Conservation (phyloP, 1,140 invertebrate genomes). For the Procambarus clarkii region DNA sequence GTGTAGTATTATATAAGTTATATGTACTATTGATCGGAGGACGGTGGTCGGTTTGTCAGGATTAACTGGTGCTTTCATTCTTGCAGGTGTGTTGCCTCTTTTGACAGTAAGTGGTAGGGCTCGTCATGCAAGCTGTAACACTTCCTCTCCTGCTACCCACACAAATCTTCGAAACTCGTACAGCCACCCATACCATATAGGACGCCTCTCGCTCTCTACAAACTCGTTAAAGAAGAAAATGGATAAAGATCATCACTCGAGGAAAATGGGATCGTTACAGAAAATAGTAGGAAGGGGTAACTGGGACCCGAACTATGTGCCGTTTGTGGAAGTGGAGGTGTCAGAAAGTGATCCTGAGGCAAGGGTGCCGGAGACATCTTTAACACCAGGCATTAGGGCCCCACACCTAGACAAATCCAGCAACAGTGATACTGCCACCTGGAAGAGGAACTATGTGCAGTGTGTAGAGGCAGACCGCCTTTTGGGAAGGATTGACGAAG, state of each 20-base stretch:
- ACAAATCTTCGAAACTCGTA: neutral
- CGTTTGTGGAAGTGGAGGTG: neutral
- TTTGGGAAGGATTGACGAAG: neutral
- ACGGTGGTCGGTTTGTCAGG: no score
- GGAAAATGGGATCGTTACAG: slow-evolving; percentile 5
- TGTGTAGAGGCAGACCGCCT: slow-evolving; percentile 25
- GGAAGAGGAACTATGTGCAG: slow-evolving; percentile 47
- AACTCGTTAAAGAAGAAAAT: slow-evolving; percentile 30
- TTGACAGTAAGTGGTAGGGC: neutral
- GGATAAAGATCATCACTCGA: neutral
- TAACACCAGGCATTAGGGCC: neutral
- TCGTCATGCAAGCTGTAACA: neutral
- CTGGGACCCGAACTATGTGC: slow-evolving; percentile 17
- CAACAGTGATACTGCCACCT: neutral
- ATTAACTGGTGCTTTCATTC: neutral
- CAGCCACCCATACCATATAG: slow-evolving; percentile 4
- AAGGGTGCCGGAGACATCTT: neutral
- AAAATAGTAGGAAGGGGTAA: neutral
- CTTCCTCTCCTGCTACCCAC: neutral
- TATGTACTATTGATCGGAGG: no score
- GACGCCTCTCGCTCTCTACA: slow-evolving; percentile 30
- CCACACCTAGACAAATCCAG: neutral
- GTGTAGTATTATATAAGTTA: no score
- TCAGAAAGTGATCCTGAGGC: neutral
- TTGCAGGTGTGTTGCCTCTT: neutral